A percentile compares a stretch with the other conserved stretches of the same genome.
Evolutionary conservation across 2,113 vertebrate species (phyloP).

Genomic region (Engystomops pustulosus): DNA sequence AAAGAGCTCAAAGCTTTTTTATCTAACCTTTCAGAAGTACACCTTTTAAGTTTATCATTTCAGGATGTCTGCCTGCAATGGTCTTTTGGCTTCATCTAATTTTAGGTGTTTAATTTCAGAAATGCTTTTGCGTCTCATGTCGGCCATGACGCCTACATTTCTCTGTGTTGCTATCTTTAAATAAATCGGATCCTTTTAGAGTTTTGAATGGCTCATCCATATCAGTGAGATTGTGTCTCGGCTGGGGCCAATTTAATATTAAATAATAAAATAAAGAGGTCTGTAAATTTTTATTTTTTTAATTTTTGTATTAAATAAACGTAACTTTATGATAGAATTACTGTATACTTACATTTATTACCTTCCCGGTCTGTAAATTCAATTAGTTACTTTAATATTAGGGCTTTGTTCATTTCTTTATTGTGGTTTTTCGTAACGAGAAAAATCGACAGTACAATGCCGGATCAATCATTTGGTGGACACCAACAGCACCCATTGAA

Average conservation of each 20-base stretch:
- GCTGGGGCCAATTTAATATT: neutral
- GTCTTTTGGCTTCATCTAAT: neutral
- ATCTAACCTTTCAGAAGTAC: conserved; percentile 34
- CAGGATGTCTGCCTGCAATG: neutral
- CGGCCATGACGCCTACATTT: neutral
- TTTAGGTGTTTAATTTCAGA: conserved; percentile 33
- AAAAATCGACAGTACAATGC: too few species aligned
- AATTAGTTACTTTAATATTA: too few species aligned
- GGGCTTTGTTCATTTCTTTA: too few species aligned
- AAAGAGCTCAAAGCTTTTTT: conserved; percentile 35
- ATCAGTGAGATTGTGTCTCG: neutral
- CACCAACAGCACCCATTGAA: too few species aligned
- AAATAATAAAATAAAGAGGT: too few species aligned
- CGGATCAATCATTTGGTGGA: too few species aligned
- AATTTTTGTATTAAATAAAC: too few species aligned
- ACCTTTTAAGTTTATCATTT: conserved; percentile 35
- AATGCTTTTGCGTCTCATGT: neutral
- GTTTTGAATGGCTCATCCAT: neutral
- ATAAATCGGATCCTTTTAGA: neutral
- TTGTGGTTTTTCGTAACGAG: too few species aligned
- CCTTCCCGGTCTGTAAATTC: too few species aligned
- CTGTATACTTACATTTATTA: too few species aligned
- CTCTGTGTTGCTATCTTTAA: neutral
- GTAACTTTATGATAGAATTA: too few species aligned
- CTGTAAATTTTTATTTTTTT: too few species aligned